These are phyloP conservation scores for Antennarius striatus DNA, from an alignment of 2,113 vertebrate genomes.

Conservation along the genomic window DNA sequence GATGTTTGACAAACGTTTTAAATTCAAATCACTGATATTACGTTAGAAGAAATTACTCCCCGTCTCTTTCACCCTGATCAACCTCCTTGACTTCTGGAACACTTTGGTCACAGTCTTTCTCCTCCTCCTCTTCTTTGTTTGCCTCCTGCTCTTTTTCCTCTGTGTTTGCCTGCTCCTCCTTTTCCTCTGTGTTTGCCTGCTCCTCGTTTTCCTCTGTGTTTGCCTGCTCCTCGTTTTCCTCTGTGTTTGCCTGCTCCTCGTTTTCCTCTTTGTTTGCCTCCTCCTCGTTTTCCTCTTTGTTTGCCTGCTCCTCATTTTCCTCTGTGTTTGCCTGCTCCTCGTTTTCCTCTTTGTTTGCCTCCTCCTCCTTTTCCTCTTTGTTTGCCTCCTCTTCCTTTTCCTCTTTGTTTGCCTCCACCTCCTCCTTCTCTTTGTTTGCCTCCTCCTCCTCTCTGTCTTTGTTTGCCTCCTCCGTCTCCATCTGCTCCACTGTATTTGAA, in stretches of 20 bases:
- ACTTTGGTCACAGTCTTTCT: slow-evolving; percentile 8
- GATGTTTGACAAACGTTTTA: not conserved
- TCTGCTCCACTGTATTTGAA: not conserved
- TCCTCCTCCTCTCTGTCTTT: not conserved
- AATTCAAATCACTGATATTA: not conserved
- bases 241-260: not conserved
- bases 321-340: not conserved
- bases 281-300: not conserved
- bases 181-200: not conserved
- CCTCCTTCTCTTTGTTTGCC: not conserved
- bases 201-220: not conserved
- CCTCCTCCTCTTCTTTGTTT: slow-evolving; percentile 1
- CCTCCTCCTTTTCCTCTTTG: not conserved
- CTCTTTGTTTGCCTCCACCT: not conserved
- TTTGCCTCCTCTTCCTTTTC: not conserved
- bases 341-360: not conserved
- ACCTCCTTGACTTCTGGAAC: slow-evolving; percentile 2
- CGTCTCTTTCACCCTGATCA: slow-evolving; percentile 17
- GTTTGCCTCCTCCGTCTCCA: not conserved
- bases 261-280: not conserved
- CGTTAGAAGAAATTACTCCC: slow-evolving; percentile 7
- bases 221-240: not conserved
- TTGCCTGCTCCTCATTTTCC: not conserved
- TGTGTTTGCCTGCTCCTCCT: not conserved
- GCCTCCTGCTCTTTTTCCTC: not conserved